These are phyloP conservation scores for Trissoscelio sp. DNA, from an alignment of 2,888 invertebrate genomes.

Conservation along the genomic window DNA sequence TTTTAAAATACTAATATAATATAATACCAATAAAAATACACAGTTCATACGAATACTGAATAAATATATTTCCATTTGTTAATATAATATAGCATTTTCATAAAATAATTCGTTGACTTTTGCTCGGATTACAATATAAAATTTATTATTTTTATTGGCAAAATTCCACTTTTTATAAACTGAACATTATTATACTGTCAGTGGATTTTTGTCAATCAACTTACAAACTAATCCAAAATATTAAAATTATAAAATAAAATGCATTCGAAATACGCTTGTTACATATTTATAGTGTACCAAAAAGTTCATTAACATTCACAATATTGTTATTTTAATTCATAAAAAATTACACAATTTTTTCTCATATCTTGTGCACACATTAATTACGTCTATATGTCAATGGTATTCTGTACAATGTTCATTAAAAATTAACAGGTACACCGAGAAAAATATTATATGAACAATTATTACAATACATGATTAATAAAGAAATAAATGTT, in stretches of 20 bases:
- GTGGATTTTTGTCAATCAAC: constrained; percentile 36
- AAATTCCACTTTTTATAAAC: constrained; percentile 34
- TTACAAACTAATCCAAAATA: constrained; percentile 35
- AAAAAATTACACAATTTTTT: not conserved
- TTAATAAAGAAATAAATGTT: not conserved
- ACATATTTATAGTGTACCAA: constrained; percentile 2
- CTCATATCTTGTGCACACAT: not conserved
- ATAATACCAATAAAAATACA: constrained; percentile 54
- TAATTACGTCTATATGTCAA: constrained; percentile 16
- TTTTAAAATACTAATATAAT: constrained; percentile 49
- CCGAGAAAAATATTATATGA: constrained; percentile 43
- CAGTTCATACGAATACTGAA: constrained; percentile 52
- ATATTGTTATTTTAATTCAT: not conserved
- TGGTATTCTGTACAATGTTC: constrained; percentile 33
- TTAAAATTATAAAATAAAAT: constrained; percentile 6
- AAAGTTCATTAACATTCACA: constrained; percentile 18
- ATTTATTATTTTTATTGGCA: constrained; percentile 35
- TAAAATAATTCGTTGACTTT: constrained; percentile 59
- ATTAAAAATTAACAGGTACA: constrained; percentile 22
- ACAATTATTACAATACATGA: not conserved
- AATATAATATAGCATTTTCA: constrained; percentile 53
- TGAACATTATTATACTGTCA: not conserved
- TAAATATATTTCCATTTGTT: constrained; percentile 63
- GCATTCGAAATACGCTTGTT: constrained; percentile 10
- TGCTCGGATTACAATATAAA: constrained; percentile 47